Evolutionary conservation across 2,888 invertebrate genomes (phyloP).

Genomic region (Monoplex corrugatus): DNA sequence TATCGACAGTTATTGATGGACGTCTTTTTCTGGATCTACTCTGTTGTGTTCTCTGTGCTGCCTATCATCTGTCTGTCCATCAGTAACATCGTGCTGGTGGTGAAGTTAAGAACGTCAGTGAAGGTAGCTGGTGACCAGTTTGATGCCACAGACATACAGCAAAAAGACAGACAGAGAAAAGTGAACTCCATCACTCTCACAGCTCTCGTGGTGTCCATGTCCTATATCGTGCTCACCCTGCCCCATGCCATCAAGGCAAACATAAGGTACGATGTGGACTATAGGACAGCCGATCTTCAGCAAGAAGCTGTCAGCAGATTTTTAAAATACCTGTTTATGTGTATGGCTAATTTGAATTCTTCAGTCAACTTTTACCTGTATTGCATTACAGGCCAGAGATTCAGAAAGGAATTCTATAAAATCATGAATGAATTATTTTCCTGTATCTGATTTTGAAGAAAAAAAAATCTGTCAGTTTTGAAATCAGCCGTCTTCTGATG

Average conservation of each 20-base stretch:
- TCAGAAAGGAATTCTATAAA: too few relatives aligned
- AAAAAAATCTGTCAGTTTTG: too few relatives aligned
- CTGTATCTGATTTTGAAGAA: too few relatives aligned
- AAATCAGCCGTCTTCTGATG: too few relatives aligned
- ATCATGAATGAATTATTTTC: too few relatives aligned
- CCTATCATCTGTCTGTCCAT: background rate
- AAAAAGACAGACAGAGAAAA: background rate
- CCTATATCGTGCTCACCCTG: background rate
- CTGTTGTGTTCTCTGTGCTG: background rate
- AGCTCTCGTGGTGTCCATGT: background rate
- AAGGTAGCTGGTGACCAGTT: background rate
- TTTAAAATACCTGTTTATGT: too few relatives aligned
- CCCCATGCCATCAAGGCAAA: background rate
- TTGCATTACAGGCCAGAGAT: too few relatives aligned
- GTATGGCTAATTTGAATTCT: too few relatives aligned
- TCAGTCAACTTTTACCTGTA: too few relatives aligned
- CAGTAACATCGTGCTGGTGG: background rate
- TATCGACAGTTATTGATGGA: background rate
- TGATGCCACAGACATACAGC: background rate
- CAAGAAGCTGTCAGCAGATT: too few relatives aligned
- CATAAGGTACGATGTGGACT: too few relatives aligned
- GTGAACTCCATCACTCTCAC: conserved; percentile 9
- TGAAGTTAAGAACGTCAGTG: background rate
- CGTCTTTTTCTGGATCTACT: background rate
- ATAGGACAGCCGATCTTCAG: too few relatives aligned